Conservation (phyloP, 1,140 invertebrate species). For the Drosophila orosa region DNA sequence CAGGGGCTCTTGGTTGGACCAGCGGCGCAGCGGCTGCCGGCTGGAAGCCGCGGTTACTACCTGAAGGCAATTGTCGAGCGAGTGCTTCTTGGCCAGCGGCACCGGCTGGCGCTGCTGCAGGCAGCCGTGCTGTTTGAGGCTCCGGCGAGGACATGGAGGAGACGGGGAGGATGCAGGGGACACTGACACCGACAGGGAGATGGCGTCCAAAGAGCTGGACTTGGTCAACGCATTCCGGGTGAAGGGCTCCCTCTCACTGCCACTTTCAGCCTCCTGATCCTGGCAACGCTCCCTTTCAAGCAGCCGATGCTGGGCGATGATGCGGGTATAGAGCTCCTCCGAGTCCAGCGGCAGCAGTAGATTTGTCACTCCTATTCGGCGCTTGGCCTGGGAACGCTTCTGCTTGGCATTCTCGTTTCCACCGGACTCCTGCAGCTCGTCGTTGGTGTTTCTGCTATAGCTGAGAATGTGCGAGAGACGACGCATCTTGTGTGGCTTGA, state of each 20-base stretch:
- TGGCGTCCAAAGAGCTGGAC: slow-evolving; percentile 79
- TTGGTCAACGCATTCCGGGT: slow-evolving; percentile 57
- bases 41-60: background rate
- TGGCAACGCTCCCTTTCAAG: slow-evolving; percentile 8
- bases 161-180: slow-evolving; percentile 70
- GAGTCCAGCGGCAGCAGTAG: slow-evolving; percentile 77
- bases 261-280: slow-evolving; percentile 8
- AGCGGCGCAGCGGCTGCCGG: slow-evolving; percentile 58
- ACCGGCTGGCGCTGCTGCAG: slow-evolving; percentile 55
- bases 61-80: slow-evolving; percentile 31
- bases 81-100: slow-evolving; percentile 36
- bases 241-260: slow-evolving; percentile 28
- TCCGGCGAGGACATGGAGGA: slow-evolving; percentile 72
- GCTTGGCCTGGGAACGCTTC: slow-evolving; percentile 66
- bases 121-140: slow-evolving; percentile 76
- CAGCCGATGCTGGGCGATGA: slow-evolving; percentile 71
- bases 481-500: slow-evolving; percentile 78
- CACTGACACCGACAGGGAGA: slow-evolving; percentile 69
- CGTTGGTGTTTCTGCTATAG: slow-evolving; percentile 51
- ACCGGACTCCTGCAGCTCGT: slow-evolving; percentile 17
- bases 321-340: slow-evolving; percentile 79
- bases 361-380: slow-evolving; percentile 70
- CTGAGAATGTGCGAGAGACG: slow-evolving; percentile 82
- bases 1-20: slow-evolving; percentile 74
- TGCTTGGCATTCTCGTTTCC: slow-evolving; percentile 39